Evolutionary conservation across 2,888 invertebrate species (phyloP).

Genomic region (Dilophus febrilis): DNA sequence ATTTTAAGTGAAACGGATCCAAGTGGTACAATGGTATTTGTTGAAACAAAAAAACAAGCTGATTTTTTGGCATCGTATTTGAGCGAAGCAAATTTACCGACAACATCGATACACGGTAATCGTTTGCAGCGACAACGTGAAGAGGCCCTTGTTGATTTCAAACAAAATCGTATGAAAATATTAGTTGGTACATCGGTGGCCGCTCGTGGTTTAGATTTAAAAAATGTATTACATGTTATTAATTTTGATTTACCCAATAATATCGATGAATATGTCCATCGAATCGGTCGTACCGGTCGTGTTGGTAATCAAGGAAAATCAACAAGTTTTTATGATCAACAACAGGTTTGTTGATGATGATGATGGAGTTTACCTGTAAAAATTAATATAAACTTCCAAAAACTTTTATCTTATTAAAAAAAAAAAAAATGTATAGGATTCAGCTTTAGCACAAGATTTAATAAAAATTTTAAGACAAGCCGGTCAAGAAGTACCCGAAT

Average conservation of each 20-base stretch:
- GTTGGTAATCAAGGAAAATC: constrained; percentile 81
- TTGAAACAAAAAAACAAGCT: constrained; percentile 75
- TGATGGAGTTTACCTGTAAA: not conserved
- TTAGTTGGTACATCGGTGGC: constrained; percentile 93
- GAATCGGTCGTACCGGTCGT: constrained; percentile 88
- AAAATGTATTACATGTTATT: constrained; percentile 64
- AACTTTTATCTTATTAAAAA: no score
- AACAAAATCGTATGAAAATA: constrained; percentile 53
- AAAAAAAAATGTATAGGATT: constrained; percentile 31
- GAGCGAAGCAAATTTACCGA: constrained; percentile 65
- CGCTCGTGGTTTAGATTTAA: constrained; percentile 54
- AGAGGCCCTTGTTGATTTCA: constrained; percentile 82
- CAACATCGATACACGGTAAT: constrained; percentile 97
- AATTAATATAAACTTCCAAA: no score
- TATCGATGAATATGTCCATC: constrained; percentile 88
- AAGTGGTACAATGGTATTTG: constrained; percentile 63
- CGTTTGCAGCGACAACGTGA: constrained; percentile 90
- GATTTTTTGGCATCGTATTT: constrained; percentile 77
- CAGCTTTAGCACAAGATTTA: constrained; percentile 41
- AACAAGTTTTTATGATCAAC: constrained; percentile 64
- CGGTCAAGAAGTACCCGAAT: constrained; percentile 62
- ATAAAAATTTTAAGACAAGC: constrained; percentile 62
- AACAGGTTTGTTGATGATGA: constrained; percentile 15
- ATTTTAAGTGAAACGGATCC: constrained; percentile 17
- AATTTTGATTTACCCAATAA: constrained; percentile 82